phyloP scores from a whole-genome alignment of 2,888 invertebrate species.

The Sinohyriopsis cumingii region DNA sequence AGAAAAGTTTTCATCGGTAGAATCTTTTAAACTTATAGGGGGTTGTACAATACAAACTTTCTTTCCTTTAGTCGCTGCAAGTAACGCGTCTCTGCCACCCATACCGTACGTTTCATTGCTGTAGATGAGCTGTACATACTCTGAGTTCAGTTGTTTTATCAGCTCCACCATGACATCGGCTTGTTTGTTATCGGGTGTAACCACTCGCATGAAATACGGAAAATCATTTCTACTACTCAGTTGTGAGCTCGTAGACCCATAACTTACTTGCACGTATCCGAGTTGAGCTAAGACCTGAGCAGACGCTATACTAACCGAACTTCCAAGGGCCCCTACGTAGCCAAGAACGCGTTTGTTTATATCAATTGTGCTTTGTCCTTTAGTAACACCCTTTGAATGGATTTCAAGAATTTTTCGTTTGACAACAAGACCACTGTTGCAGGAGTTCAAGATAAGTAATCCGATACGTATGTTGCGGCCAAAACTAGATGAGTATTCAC shows the following conservation, averaged over 20 bases:
- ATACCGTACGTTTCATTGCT: neutral
- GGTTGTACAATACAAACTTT: slow-evolving; percentile 10
- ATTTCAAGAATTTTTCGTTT: neutral
- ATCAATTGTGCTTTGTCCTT: neutral
- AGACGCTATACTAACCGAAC: neutral
- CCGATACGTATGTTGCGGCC: neutral
- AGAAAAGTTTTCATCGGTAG: slow-evolving; percentile 7
- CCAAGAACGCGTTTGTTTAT: neutral
- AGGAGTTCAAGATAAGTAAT: neutral
- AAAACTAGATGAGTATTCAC: neutral
- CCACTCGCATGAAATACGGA: neutral
- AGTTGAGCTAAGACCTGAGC: neutral
- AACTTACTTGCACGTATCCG: neutral
- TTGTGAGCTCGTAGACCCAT: neutral
- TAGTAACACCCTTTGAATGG: neutral
- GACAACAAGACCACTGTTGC: neutral
- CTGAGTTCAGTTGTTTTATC: neutral
- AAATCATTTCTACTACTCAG: neutral
- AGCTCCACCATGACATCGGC: neutral
- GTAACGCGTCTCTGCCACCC: neutral
- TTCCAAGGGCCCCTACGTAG: neutral
- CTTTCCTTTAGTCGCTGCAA: neutral
- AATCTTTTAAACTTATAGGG: slow-evolving; percentile 13
- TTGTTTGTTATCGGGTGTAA: neutral
- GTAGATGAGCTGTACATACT: slow-evolving; percentile 6